These are phyloP conservation scores for Perognathus longimembris DNA, from an alignment of 2,113 vertebrate species.

Conservation along the genomic window DNA sequence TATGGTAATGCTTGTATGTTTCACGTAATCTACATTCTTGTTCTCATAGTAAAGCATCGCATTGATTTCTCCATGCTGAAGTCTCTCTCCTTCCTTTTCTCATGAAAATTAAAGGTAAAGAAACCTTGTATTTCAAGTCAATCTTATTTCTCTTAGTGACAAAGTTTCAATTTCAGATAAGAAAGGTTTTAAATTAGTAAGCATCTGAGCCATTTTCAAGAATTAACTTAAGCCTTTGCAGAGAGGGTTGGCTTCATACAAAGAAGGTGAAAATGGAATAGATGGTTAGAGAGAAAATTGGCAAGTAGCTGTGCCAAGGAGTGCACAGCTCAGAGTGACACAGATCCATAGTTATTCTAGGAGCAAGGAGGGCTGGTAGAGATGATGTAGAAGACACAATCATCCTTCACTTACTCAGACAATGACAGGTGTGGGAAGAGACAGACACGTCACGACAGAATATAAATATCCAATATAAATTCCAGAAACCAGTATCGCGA, in stretches of 20 bases:
- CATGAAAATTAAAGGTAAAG: neutral
- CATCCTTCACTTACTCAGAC: constrained; percentile 50
- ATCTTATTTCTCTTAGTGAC: neutral
- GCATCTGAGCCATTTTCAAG: constrained; percentile 17
- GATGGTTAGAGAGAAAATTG: neutral
- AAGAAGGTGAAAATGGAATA: constrained; percentile 17
- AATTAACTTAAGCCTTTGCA: neutral
- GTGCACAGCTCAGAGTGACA: neutral
- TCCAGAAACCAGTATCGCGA: neutral
- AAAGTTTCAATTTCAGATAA: constrained; percentile 54
- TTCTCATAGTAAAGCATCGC: neutral
- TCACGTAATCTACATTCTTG: neutral
- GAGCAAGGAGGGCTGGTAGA: neutral
- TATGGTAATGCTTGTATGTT: neutral
- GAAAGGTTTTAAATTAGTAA: constrained; percentile 46
- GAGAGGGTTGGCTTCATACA: neutral
- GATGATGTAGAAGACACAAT: constrained; percentile 48
- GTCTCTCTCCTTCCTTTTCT: neutral
- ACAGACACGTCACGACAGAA: constrained; percentile 56
- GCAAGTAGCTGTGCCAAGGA: neutral
- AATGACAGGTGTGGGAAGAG: constrained; percentile 63
- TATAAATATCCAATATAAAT: constrained; percentile 50
- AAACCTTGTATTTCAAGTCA: constrained; percentile 1
- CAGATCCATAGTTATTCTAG: constrained; percentile 26
- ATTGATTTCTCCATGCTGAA: neutral